Conservation (phyloP, 1,140 invertebrate genomes). For the Leucophenga varia region DNA sequence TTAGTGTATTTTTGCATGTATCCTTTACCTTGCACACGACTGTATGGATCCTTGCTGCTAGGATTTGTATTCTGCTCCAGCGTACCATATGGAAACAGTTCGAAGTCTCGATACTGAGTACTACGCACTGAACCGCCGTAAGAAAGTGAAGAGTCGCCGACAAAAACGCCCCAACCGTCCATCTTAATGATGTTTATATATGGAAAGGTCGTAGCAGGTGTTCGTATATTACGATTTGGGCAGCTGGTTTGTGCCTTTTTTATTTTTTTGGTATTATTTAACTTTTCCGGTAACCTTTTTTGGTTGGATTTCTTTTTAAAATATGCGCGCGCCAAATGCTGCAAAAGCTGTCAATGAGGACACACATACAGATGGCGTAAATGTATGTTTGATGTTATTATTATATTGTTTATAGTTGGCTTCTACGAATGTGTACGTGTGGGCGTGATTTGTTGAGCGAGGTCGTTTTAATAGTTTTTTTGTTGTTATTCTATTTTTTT, state of each 20-base stretch:
- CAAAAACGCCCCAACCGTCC: slow-evolving; percentile 54
- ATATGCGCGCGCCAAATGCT: no score
- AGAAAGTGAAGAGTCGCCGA: slow-evolving; percentile 50
- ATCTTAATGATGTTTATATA: slow-evolving; percentile 16
- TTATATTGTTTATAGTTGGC: slow-evolving; percentile 11
- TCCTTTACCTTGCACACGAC: slow-evolving; percentile 52
- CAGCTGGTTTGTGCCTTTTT: no score
- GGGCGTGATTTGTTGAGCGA: slow-evolving; percentile 33
- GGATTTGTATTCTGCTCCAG: slow-evolving; percentile 30
- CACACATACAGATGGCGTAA: no score
- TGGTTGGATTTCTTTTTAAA: no score
- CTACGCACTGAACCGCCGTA: slow-evolving; percentile 58
- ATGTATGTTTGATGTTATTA: no score
- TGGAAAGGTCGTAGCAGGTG: background rate
- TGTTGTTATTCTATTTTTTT: no score
- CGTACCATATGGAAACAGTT: slow-evolving; percentile 55
- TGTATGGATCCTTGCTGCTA: slow-evolving; percentile 48
- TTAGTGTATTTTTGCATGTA: no score
- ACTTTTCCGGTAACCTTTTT: no score
- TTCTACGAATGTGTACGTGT: slow-evolving; percentile 10
- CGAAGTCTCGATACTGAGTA: slow-evolving; percentile 59
- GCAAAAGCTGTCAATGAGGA: no score
- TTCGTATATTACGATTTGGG: no score
- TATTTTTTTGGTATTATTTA: no score
- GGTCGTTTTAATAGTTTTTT: slow-evolving; percentile 30